These are phyloP conservation scores for Sminthurides aquaticus DNA, from an alignment of 2,888 invertebrate genomes.

Conservation along the genomic window DNA sequence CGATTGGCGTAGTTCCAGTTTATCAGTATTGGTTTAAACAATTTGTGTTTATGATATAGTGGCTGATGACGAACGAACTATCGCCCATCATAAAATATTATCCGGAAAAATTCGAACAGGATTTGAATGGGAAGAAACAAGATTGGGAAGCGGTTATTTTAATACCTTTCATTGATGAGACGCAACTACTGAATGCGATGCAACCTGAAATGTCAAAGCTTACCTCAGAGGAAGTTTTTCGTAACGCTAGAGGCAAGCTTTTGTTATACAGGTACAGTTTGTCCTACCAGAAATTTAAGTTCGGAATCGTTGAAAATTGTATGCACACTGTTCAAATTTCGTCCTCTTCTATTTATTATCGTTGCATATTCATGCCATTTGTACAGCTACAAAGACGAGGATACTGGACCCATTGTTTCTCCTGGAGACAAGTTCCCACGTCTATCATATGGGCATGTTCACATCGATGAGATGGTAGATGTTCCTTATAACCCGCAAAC, in stretches of 20 bases:
- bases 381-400: slow-evolving; percentile 28
- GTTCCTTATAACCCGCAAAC: slow-evolving; percentile 54
- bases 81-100: slow-evolving; percentile 86
- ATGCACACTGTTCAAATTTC: not conserved
- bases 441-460: slow-evolving; percentile 53
- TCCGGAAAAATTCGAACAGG: slow-evolving; percentile 81
- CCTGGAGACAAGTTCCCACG: slow-evolving; percentile 53
- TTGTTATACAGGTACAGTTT: slow-evolving; percentile 64
- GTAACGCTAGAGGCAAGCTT: slow-evolving; percentile 85
- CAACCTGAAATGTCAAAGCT: slow-evolving; percentile 58
- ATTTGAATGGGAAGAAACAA: slow-evolving; percentile 89
- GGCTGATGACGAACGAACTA: slow-evolving; percentile 64
- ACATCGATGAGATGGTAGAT: slow-evolving; percentile 53
- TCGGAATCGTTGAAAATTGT: not conserved
- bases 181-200: slow-evolving; percentile 68
- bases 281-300: slow-evolving; percentile 42
- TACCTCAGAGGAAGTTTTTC: slow-evolving; percentile 59
- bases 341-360: not conserved
- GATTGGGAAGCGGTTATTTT: slow-evolving; percentile 95
- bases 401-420: slow-evolving; percentile 38
- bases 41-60: slow-evolving; percentile 31
- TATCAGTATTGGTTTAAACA: too few species aligned
- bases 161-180: slow-evolving; percentile 86
- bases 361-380: too few species aligned
- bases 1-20: slow-evolving; percentile 2